Percentiles rank a stretch among this genome's conserved stretches.
Evolutionary conservation across 2,797 vertebrate genomes (phyloP).

Genomic region (Helostoma temminkii): DNA sequence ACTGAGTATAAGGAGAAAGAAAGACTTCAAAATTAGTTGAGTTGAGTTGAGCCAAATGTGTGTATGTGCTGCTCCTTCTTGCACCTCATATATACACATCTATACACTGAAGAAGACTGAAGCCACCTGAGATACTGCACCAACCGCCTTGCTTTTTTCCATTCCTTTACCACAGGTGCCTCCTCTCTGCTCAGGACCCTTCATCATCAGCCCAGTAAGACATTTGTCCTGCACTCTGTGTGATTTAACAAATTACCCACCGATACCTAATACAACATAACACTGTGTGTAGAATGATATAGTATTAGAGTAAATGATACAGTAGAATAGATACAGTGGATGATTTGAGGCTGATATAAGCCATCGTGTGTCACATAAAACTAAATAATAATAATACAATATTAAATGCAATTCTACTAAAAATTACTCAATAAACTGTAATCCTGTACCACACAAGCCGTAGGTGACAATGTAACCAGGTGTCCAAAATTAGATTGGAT

Average conservation of each 20-base stretch:
- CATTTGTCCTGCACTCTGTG: constrained; percentile 22
- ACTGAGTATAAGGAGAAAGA: not conserved
- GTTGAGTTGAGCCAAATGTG: constrained; percentile 1
- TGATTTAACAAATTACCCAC: constrained; percentile 27
- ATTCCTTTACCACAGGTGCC: not conserved
- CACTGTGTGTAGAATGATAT: not conserved
- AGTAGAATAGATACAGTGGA: not conserved
- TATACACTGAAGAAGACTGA: constrained; percentile 3
- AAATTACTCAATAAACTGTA: too few relatives aligned
- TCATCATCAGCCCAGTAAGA: constrained; percentile 22
- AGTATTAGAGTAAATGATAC: not conserved
- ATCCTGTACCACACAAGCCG: too few relatives aligned
- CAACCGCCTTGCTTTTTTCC: constrained; percentile 11
- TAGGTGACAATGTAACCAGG: too few relatives aligned
- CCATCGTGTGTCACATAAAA: not conserved
- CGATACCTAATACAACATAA: constrained; percentile 4
- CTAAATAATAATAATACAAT: not conserved
- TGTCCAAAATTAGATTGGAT: too few relatives aligned
- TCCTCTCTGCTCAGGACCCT: constrained; percentile 11
- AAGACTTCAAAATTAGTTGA: not conserved
- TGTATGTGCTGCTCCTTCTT: not conserved
- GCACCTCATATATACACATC: too few relatives aligned
- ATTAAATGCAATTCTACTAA: too few relatives aligned
- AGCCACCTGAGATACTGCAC: constrained; percentile 24
- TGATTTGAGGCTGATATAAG: not conserved